phyloP scores from a whole-genome alignment of 2,888 invertebrate genomes.

The Mechanitis messenoides region DNA sequence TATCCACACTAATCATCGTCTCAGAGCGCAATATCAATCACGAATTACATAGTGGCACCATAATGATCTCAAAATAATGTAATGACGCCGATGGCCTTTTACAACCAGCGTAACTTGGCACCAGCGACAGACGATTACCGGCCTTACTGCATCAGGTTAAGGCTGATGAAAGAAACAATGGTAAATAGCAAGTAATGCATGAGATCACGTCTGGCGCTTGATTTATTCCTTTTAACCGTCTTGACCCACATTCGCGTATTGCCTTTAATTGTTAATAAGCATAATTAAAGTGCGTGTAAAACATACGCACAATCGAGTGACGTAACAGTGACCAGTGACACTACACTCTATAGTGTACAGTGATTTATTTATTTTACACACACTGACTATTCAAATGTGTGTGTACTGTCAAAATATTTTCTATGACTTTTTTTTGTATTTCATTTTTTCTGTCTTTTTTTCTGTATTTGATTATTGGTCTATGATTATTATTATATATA shows the following conservation, averaged over 20 bases:
- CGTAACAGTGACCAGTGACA: too few relatives aligned
- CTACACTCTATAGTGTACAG: too few relatives aligned
- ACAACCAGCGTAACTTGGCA: constrained; percentile 36
- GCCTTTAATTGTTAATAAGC: constrained; percentile 76
- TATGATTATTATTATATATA: too few relatives aligned
- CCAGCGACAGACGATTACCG: constrained; percentile 32
- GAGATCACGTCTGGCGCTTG: constrained; percentile 69
- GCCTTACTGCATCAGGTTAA: constrained; percentile 39
- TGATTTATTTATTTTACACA: too few relatives aligned
- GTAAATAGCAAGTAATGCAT: constrained; percentile 42
- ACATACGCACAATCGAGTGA: constrained; percentile 36
- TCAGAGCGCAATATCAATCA: constrained; percentile 51
- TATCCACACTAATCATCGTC: constrained; percentile 27
- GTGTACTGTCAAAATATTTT: background rate
- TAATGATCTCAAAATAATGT: constrained; percentile 69
- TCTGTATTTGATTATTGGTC: too few relatives aligned
- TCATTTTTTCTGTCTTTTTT: background rate
- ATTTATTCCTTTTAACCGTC: constrained; percentile 73
- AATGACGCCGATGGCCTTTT: constrained; percentile 61
- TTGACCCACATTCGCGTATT: constrained; percentile 72
- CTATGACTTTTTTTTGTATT: background rate
- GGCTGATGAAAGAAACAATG: constrained; percentile 31
- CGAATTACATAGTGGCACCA: constrained; percentile 50
- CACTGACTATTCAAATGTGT: too few relatives aligned
- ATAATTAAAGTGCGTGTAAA: constrained; percentile 74